phyloP scores from a whole-genome alignment of 2,113 vertebrate genomes.

The Grallaria varia region DNA sequence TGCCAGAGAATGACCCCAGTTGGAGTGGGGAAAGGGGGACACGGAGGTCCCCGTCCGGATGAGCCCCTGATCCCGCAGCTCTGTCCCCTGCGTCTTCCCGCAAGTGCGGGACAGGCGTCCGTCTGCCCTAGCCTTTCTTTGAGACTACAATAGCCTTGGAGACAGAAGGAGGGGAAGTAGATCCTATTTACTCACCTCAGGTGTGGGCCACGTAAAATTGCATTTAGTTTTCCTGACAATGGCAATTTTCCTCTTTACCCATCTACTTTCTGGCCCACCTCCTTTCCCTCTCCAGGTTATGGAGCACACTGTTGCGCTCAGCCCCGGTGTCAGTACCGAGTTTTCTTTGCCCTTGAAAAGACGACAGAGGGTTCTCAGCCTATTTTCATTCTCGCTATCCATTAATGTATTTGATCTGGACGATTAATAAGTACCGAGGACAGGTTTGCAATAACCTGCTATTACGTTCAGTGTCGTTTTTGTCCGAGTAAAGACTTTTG shows the following conservation, averaged over 20 bases:
- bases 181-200: background rate
- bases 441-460: conserved; percentile 18
- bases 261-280: background rate
- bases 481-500: background rate
- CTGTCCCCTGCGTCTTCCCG: background rate
- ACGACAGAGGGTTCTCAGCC: background rate
- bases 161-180: background rate
- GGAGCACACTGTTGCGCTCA: background rate
- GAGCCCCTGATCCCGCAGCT: background rate
- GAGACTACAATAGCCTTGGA: background rate
- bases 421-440: background rate
- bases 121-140: background rate
- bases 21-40: too few species aligned
- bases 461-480: background rate
- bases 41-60: fast-evolving
- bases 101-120: background rate
- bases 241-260: conserved; percentile 37
- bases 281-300: background rate
- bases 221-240: conserved; percentile 19
- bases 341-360: conserved; percentile 26
- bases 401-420: conserved; percentile 12
- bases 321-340: background rate
- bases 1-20: background rate
- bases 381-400: background rate
- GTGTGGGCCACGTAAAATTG: background rate